These are phyloP conservation scores for Amphibalanus amphitrite DNA, from an alignment of 1,140 invertebrate species.

Conservation along the genomic window DNA sequence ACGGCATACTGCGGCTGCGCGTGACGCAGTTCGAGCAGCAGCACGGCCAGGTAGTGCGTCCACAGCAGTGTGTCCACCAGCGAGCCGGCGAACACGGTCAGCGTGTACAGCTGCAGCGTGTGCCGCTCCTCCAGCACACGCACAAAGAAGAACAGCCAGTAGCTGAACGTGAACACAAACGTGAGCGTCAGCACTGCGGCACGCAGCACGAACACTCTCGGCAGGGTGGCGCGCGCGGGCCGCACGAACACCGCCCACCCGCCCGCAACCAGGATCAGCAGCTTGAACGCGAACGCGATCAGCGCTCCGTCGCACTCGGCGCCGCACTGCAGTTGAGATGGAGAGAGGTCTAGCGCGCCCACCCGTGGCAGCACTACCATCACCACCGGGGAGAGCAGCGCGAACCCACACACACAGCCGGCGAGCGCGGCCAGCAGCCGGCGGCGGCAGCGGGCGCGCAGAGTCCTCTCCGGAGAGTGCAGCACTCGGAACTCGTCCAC, in stretches of 20 bases:
- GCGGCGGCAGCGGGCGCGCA: conserved; percentile 24
- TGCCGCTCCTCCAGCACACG: conserved; percentile 39
- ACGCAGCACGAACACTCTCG: conserved; percentile 78
- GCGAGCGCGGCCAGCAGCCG: conserved; percentile 58
- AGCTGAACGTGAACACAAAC: conserved; percentile 82
- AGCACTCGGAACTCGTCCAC: conserved; percentile 39
- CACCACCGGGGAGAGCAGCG: conserved; percentile 75
- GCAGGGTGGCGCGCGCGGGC: conserved; percentile 54
- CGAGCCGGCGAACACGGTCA: conserved; percentile 77
- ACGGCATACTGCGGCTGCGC: conserved; percentile 75
- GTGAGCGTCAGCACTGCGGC: conserved; percentile 71
- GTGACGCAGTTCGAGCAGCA: conserved; percentile 81
- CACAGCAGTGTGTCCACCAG: conserved; percentile 83
- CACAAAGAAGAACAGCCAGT: conserved; percentile 94
- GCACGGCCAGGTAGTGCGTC: conserved; percentile 83
- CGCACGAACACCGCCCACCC: conserved; percentile 56
- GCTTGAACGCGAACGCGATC: conserved; percentile 76
- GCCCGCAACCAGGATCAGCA: conserved; percentile 74
- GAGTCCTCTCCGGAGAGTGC: background rate
- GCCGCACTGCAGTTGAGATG: conserved; percentile 38
- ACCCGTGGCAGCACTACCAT: conserved; percentile 88
- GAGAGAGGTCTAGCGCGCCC: conserved; percentile 28
- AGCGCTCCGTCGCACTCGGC: conserved; percentile 78
- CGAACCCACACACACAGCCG: conserved; percentile 48
- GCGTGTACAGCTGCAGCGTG: conserved; percentile 28